Conservation (phyloP, 2,888 invertebrate genomes). For the Eupsilia transversa region DNA sequence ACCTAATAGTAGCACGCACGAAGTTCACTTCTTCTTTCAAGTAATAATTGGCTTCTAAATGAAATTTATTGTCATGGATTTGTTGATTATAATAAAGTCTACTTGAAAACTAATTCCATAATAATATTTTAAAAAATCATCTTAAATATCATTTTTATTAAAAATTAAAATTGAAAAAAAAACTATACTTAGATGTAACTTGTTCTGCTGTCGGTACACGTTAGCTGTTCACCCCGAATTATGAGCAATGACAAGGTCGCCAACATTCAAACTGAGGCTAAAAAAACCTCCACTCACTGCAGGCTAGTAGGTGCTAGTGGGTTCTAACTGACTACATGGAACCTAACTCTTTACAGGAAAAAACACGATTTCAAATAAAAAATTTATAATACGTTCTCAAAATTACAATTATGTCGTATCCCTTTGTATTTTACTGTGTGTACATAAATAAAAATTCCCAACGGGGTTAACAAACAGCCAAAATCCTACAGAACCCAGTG, state of each 20-base stretch:
- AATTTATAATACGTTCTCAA: too few species aligned
- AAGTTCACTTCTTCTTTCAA: too few species aligned
- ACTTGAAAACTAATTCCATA: neutral
- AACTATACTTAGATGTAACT: neutral
- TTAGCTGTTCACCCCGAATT: constrained; percentile 86
- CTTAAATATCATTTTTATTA: neutral
- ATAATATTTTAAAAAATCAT: neutral
- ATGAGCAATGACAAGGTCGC: constrained; percentile 82
- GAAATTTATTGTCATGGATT: neutral
- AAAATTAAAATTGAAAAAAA: neutral
- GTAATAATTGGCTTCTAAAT: neutral
- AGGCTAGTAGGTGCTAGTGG: constrained; percentile 40
- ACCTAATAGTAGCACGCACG: neutral
- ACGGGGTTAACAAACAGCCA: too few species aligned
- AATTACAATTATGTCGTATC: too few species aligned
- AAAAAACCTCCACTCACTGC: constrained; percentile 69
- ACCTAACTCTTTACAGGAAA: neutral
- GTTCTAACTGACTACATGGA: constrained; percentile 16
- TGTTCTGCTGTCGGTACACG: constrained; percentile 62
- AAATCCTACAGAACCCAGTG: neutral
- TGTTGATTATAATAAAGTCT: neutral
- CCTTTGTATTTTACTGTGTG: too few species aligned
- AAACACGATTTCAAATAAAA: neutral
- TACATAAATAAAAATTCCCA: too few species aligned
- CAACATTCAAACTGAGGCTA: constrained; percentile 83